Base-by-base conservation (phyloP, 2,888 invertebrate species). In the Epirrita christyi region DNA sequence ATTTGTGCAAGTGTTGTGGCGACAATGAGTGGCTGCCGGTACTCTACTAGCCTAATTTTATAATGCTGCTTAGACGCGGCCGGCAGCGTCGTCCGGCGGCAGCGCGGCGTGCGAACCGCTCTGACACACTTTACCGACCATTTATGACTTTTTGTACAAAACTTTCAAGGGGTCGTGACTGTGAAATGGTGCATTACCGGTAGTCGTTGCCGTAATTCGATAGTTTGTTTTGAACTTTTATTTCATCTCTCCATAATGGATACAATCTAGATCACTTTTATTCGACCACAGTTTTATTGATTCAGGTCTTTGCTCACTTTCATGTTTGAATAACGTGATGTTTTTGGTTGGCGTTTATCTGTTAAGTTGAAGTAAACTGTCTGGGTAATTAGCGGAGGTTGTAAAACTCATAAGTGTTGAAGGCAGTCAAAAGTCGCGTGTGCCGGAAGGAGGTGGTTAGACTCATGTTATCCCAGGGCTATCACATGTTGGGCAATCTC, bases 111-210 rank as follows among this genome's bases (percentile, higher is more conserved):
- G 89, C 85, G 88, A 90, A 86, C 88, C 76, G 79, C 81, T 77
- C 80, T 85, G 89, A 76, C 88, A 83, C 55, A 91, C 86, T 88
- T 88, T 50, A 15, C 75, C 61, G 47, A 66, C 57, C 68, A 71
- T 77, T 80, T 78, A 76, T 69, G 66, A 77, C 75, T 79, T 85
- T 83, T 85, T 83, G 79, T 83, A 78, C 80, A 81, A 84, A 83
- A 81, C 79, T 78, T 71, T 76, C 68, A 71, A 78, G 78, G 84
- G 81, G 80, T 89, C 91, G 90, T 89, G 88, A 88, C 88, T 83
- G 81, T 85, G 87, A 85, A 88, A 86, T 89, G 83, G 83, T 85
- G 84, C 83, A 85, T 87, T 87, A 86, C 81, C 72, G 75, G 65
- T 59, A 59, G 62, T 61, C 64, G 48, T 63, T 64, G 55, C 68